Base-by-base conservation (phyloP, 2,797 vertebrate species). In the Cossypha dichroa region DNA sequence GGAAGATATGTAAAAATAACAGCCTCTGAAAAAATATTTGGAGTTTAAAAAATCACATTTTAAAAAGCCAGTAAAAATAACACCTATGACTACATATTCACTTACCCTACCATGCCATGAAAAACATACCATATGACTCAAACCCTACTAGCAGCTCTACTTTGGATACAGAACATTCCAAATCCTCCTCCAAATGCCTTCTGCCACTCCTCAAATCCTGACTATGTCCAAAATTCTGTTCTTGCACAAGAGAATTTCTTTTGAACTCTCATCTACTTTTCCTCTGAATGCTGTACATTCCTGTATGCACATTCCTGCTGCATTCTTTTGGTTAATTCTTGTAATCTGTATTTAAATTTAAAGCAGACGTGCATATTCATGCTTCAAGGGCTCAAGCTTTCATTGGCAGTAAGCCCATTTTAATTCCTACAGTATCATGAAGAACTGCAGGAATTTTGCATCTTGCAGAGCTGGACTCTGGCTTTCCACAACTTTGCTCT, bases 31-130 rank as follows among this genome's bases (percentile, higher is more conserved):
- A 92, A 94, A 94, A 91, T 92, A 88, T 64, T 79, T 89, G 55
- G 63, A 74, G 46, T 79, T 97, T 86, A 18, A 96, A 85, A 94
- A 96, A 73, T 59, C 36, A 29, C 40, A 76, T 88, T 93, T 90
- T 45, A 56, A 94, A 93, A 94, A 90, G 74, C 66, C 91, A 81
- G 79, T 78, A 93, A 93, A 97, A 88, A 82, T 36, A 96, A 76
- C 60, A 88, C 63, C 75, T 91, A 80, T 59, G 83, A 96, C 88
- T 93, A 88, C 26, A 46, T 34, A 67, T 41, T 94, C 84, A 48
- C 15, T 94, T 93, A 86, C 73, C 52, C 90, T 91, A 48, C 22
- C 74, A 48, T 19, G 68, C 45, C 89, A 95, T 55, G 63, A 94
- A 96, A 94, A 93, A 76, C 85, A 92, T 70, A 81, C 41, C 68